Evolutionary conservation across 2,888 invertebrate species (phyloP), one percentile per base, ranked within the genome.

Genomic region (Callinectes sapidus): DNA sequence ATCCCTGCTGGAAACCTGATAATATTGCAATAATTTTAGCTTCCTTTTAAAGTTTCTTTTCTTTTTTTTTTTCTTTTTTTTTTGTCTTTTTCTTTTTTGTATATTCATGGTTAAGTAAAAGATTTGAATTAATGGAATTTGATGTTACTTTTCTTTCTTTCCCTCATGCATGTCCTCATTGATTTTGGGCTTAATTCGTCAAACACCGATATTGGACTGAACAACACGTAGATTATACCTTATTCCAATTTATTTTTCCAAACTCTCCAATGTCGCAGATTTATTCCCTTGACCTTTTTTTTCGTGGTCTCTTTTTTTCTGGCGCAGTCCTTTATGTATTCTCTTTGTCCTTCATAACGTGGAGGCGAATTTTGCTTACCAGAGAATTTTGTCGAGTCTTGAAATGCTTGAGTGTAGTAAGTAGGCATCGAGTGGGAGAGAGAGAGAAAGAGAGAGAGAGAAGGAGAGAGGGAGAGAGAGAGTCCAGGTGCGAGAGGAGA

Each of bases 281-380:
- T 81, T 81, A 35, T 81, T 71, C 28, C 71, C 0, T 0, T 5
- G 35, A 32, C 14, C 18, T 81, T 81, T 81, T 81, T 81, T 35
- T 16, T 14, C 8, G 0, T 81, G 6, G 3, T 35, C 18, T 61
- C 23, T 5, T 14, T 13, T 81, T 32, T 81, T 35, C 10, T 35
- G 3, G 81, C 13, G 32, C 81, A 28, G 77, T 81, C 77, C 77
- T 81, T 81, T 81, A 81, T 35, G 81, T n/a, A 81, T 81, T 81
- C 81, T 81, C 81, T 81, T 81, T 81, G 81, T 81, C 35, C 81
- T 35, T 81, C 81, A 81, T 81, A 81, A 35, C 35, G 81, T 16
- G 14, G 81, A 71, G 35, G 35, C 13, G 81, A 81, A 35, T 81
- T 81, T 81, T 81, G 81, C 81, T 81, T 35, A 81, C 35, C 32